Base-by-base conservation (phyloP, 2,113 vertebrate genomes). In the Morone saxatilis region DNA sequence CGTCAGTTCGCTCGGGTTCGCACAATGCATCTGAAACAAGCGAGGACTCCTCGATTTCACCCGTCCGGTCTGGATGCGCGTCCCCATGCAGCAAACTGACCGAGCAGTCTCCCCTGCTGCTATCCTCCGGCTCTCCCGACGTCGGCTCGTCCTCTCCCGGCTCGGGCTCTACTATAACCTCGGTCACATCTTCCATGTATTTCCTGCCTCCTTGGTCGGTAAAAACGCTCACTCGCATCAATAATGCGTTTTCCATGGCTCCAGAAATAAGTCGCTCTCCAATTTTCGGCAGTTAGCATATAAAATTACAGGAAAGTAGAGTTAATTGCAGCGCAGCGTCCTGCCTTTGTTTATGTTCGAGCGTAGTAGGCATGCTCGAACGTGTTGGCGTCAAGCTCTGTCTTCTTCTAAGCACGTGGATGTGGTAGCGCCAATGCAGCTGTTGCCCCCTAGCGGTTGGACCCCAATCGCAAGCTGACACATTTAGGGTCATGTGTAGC, bases 131-230 rank as follows among this genome's bases (percentile, higher is more conserved):
- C 71, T 92, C 94, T 31, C 57, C 91, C 63, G 92, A 76, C 48
- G 92, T 93, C 70, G 94, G 77, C 81, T 94, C 94, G 11, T 94
- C 93, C 68, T 96, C 95, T 31, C 91, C 94, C 90, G 95, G 95
- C 94, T 97, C 97, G 40, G 96, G 97, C 92, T 98, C 98, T 66
- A 97, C 96, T 76, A 97, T 94, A 88, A 98, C 96, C 82, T 97
- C 96, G 90, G 97, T 97, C 86, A 98, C 96, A 91, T 98, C 98
- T 94, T 99, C 98, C 97, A 99, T 99, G 94, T 99, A 98, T 92
- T 98, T 98, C 93, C 98, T 95, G 78, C 97, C 98, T 83, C 98
- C 98, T 87, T 98, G 98, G 91, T 98, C 97, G 8, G 97, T 97
- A 89, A 96, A 97, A 80, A 98, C 96, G 88, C 97, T 99, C 83